phyloP scores from a whole-genome alignment of 1,140 invertebrate genomes.

The Ostrea denselamellosa region DNA sequence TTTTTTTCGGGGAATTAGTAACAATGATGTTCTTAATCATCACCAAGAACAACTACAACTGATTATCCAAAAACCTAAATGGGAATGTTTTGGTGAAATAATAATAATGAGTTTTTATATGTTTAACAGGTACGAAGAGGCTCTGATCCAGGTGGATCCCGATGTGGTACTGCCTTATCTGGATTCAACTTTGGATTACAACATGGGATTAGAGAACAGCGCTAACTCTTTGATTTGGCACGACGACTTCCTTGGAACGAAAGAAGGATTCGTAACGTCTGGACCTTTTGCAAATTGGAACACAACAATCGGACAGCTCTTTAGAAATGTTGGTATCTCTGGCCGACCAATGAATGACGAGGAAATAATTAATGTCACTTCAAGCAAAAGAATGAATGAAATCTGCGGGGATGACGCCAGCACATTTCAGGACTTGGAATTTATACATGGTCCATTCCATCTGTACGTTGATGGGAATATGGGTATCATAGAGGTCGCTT shows the following conservation, averaged over 20 bases:
- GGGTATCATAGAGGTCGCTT: slow-evolving; percentile 67
- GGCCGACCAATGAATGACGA: slow-evolving; percentile 54
- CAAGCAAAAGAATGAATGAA: slow-evolving; percentile 38
- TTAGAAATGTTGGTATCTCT: slow-evolving; percentile 59
- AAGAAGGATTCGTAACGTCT: slow-evolving; percentile 76
- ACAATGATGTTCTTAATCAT: not conserved
- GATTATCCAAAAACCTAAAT: not conserved
- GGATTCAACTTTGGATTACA: slow-evolving; percentile 70
- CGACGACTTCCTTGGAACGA: slow-evolving; percentile 73
- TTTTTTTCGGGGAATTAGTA: not conserved
- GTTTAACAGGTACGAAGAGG: slow-evolving; percentile 68
- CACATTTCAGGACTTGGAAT: slow-evolving; percentile 64
- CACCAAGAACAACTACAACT: not conserved
- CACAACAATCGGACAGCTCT: slow-evolving; percentile 66
- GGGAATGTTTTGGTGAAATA: not conserved
- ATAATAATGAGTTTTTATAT: not conserved
- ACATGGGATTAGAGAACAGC: slow-evolving; percentile 72
- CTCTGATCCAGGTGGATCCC: slow-evolving; percentile 66
- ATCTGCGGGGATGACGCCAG: slow-evolving; percentile 46
- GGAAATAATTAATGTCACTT: slow-evolving; percentile 57
- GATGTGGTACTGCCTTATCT: slow-evolving; percentile 69
- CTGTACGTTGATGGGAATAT: slow-evolving; percentile 72
- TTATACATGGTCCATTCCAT: slow-evolving; percentile 70
- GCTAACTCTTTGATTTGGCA: slow-evolving; percentile 74
- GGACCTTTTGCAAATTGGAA: slow-evolving; percentile 68